Evolutionary conservation across 1,140 invertebrate species (phyloP), one percentile per base, ranked within the genome.

Genomic region (Scaptomyza hsui): DNA sequence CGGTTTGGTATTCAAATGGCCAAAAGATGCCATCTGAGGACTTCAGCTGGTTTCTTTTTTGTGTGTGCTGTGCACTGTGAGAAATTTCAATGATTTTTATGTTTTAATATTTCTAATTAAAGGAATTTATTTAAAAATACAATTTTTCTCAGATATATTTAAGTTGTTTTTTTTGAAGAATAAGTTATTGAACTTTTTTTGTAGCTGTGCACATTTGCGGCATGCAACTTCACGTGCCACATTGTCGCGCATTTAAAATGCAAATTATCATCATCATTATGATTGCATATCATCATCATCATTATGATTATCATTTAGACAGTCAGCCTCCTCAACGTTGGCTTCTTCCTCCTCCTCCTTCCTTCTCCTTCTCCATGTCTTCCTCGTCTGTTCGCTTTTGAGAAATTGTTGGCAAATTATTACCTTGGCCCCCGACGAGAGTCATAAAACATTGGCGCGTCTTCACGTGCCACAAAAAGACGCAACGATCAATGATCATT

Each of bases 241-340:
- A 78, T 80, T 85, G 80, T 86, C 62, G 82, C 78, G 83, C 82
- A 88, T 88, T 88, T 89, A 89, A 88, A 88, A 88, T 88, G 83
- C 82, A 88, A 88, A 86, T 86, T 82, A 86, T 86, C 82, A 78
- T 86, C 82, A 88, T 86, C 81, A 86, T 86, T 81, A 86, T 88
- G 74, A 83, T 83, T 65, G 79, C 59, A 79, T 70, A 77, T 82
- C 78, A 76, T 72, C 69, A 67, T 73, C 55, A 60, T 51, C 26
- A 60, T 60, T 21, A 64, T 51, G 26, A 64, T 56, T 47, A 69
- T 52, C 60, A 65, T n/a, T n/a, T n/a, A n/a, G 32, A 29, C 26
- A 29, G 26, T 48, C 67, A 77, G 44, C 48, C 42, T 47, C 44
- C 42, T 67, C 37, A 72, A 52, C 37, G 57, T 72, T 5, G 24